These are phyloP conservation scores for Eulithis testata DNA, from an alignment of 2,888 invertebrate genomes.

Conservation along the genomic window DNA sequence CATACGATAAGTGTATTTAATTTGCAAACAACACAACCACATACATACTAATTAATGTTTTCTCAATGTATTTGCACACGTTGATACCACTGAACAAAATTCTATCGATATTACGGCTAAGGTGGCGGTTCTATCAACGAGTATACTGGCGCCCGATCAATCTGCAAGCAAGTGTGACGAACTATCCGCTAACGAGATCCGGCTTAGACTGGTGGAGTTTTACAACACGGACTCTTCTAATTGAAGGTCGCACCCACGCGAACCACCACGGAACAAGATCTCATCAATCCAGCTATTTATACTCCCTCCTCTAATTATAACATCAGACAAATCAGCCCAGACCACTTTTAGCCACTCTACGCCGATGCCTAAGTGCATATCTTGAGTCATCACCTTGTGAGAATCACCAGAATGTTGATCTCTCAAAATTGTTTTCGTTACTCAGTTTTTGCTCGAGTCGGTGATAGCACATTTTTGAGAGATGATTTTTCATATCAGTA, in stretches of 20 bases:
- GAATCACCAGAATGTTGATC: constrained; percentile 45
- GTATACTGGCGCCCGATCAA: constrained; percentile 62
- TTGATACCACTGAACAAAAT: constrained; percentile 38
- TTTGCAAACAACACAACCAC: constrained; percentile 51
- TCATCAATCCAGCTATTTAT: constrained; percentile 69
- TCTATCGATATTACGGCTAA: constrained; percentile 47
- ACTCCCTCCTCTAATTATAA: constrained; percentile 70
- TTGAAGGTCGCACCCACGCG: constrained; percentile 76
- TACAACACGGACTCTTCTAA: constrained; percentile 59
- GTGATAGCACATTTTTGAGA: constrained; percentile 33
- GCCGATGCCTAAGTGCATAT: constrained; percentile 48
- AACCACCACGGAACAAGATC: constrained; percentile 58
- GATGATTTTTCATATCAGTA: constrained; percentile 15
- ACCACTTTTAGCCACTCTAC: constrained; percentile 62
- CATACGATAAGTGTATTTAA: constrained; percentile 60
- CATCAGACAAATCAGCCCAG: constrained; percentile 57
- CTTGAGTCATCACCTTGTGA: constrained; percentile 56
- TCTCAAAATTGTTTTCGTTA: constrained; percentile 44
- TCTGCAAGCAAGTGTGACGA: constrained; percentile 52
- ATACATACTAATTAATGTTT: constrained; percentile 49
- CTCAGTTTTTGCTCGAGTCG: constrained; percentile 41
- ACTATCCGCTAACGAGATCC: constrained; percentile 55
- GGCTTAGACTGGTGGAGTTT: constrained; percentile 59
- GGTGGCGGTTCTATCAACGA: constrained; percentile 7
- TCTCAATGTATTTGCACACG: constrained; percentile 48